Evolutionary conservation across 2,888 invertebrate genomes (phyloP).

Genomic region (Drosophila formosana): DNA sequence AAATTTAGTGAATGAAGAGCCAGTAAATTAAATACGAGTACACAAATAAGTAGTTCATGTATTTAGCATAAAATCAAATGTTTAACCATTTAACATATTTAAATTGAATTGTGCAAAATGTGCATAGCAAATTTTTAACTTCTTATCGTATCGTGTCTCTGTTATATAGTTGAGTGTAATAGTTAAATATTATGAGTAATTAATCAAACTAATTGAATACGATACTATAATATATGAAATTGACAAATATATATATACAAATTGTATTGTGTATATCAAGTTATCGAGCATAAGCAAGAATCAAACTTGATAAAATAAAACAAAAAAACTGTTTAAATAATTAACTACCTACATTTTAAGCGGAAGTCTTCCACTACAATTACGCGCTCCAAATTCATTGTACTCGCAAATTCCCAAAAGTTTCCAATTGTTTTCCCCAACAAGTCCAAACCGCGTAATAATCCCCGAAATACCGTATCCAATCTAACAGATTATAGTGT

Average conservation of each 20-base stretch:
- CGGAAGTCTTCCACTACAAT: constrained; percentile 85
- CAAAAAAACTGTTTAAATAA: constrained; percentile 55
- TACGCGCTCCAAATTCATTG: constrained; percentile 67
- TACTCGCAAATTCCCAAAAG: constrained; percentile 36
- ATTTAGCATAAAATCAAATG: constrained; percentile 58
- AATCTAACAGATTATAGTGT: constrained; percentile 36
- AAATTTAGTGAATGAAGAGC: constrained; percentile 35
- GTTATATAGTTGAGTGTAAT: constrained; percentile 64
- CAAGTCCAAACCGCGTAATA: constrained; percentile 37
- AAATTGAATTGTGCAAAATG: constrained; percentile 38
- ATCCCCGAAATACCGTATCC: constrained; percentile 1
- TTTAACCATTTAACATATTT: constrained; percentile 50
- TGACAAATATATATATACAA: constrained; percentile 14
- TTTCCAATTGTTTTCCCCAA: constrained; percentile 18
- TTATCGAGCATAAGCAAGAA: constrained; percentile 25
- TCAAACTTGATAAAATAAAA: constrained; percentile 46
- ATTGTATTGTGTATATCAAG: constrained; percentile 32
- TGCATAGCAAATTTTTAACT: constrained; percentile 66
- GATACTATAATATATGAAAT: constrained; percentile 14
- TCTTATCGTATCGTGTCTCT: constrained; percentile 57
- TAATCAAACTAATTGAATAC: constrained; percentile 47
- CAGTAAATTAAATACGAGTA: constrained; percentile 48
- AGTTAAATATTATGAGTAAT: constrained; percentile 32
- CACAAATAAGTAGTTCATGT: constrained; percentile 48
- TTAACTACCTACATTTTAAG: constrained; percentile 80